Conservation (phyloP, 2,113 vertebrate species). For the Gadus macrocephalus region DNA sequence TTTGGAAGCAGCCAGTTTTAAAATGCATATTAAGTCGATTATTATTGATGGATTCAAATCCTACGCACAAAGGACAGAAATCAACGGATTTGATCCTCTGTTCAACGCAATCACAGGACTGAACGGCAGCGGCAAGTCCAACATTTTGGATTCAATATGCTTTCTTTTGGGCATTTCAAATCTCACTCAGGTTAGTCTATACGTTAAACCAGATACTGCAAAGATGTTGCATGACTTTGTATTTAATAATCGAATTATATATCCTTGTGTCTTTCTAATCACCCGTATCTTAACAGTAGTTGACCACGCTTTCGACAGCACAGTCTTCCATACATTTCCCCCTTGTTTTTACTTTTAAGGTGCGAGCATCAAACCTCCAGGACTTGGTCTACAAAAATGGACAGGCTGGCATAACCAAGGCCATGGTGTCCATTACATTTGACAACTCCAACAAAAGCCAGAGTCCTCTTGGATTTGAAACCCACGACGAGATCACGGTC, state of each 20-base stretch:
- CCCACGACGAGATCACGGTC: conserved; percentile 84
- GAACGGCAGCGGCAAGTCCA: conserved; percentile 97
- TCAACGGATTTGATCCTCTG: conserved; percentile 83
- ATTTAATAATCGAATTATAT: no score
- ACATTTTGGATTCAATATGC: conserved; percentile 93
- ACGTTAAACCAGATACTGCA: not conserved
- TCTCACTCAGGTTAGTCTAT: conserved; percentile 79
- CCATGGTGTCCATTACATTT: conserved; percentile 88
- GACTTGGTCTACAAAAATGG: conserved; percentile 95
- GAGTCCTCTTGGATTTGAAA: conserved; percentile 91
- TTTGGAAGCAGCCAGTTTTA: not conserved
- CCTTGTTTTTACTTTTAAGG: conserved; percentile 61
- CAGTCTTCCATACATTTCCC: no score
- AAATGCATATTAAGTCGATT: conserved; percentile 92
- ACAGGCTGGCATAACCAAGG: conserved; percentile 90
- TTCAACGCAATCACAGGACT: conserved; percentile 97
- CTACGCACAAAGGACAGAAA: conserved; percentile 90
- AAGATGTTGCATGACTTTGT: not conserved
- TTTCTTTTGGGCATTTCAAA: conserved; percentile 90
- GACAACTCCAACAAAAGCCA: conserved; percentile 91
- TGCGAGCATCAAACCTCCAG: conserved; percentile 87
- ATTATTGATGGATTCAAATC: conserved; percentile 95
- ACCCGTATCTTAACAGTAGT: no score
- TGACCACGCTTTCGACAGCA: no score
- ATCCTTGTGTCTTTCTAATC: no score